A percentile compares a stretch with the other conserved stretches of the same genome.
phyloP scores from a whole-genome alignment of 2,797 vertebrate species.

The Falco rusticolus region DNA sequence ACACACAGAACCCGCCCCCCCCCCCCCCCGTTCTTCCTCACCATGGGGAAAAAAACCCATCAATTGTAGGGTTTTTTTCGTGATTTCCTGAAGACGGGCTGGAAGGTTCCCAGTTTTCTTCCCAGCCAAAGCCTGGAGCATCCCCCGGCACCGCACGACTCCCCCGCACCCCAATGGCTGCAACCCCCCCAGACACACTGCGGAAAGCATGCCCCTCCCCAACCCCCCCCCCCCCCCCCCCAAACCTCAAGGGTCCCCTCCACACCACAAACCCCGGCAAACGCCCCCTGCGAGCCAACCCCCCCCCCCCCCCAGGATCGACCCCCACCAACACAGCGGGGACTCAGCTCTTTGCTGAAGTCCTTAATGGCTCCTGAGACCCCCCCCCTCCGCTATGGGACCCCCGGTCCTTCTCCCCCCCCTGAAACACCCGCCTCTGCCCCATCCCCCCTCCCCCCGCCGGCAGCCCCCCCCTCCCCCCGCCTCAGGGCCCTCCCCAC shows the following conservation, averaged over 20 bases:
- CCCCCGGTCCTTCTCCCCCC: background rate
- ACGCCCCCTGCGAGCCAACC: accelerated
- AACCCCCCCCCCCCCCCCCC: background rate
- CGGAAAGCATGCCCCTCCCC: too few species aligned
- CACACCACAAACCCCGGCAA: background rate
- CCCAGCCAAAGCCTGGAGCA: background rate
- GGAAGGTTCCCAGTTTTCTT: background rate
- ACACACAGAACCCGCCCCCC: background rate
- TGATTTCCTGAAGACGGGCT: background rate
- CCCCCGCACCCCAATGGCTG: background rate
- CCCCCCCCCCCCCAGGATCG: background rate
- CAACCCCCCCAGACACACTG: too few species aligned
- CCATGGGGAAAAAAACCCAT: background rate
- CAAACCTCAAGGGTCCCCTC: background rate
- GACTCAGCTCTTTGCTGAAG: too few species aligned
- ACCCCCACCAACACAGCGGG: too few species aligned
- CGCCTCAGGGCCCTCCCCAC: background rate
- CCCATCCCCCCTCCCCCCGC: too few species aligned
- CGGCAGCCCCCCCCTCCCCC: too few species aligned
- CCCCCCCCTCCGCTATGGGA: background rate
- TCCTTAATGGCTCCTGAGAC: background rate
- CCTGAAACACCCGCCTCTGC: background rate
- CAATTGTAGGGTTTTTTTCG: background rate
- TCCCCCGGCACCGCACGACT: background rate
- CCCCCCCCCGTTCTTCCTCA: background rate